Evolutionary conservation across 2,797 vertebrate species (phyloP), one percentile per base, ranked within the genome.

Genomic region (Bovichtus diacanthus): DNA sequence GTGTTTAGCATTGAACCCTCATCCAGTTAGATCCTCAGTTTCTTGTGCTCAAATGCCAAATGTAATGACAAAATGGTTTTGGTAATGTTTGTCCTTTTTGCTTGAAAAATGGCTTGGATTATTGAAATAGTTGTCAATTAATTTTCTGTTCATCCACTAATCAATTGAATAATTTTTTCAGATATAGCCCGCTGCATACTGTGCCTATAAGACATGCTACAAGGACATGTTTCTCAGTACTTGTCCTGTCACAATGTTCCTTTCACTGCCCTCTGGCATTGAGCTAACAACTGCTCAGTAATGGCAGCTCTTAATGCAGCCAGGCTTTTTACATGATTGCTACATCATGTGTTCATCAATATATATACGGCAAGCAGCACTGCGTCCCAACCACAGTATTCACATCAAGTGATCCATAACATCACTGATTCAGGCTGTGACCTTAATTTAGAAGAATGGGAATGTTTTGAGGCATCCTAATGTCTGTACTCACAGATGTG

Each of bases 371-470:
- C 53, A 31, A 39, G 53, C 23, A 39, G 23, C 15, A 44, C 9
- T 60, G n/a, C 51, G 36, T 72, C 34, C 51, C 36, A 50, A 61
- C 64, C 23, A 62, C 65, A 34, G 31, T 36, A 62, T 75, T 78
- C 53, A 46, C 56, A 76, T 78, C 12, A 79, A 79, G 38, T 43
- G 73, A 65, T 81, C 70, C 70, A 77, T 78, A 59, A 67, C 69
- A 43, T 74, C 53, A 36, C 23, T 5, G 63, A 74, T 80, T 76
- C 46, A 84, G 29, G 38, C 67, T 39, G 38, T 59, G 74, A 82
- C 82, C 82, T 85, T 82, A 44, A 83, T 85, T 86, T 70, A 76
- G 54, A 81, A 50, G 54, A 87, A 68, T 62, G 15, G 54, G 13
- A 43, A 82, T 76, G 66, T 74, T 85, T 74, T 38, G 74, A 74